These are phyloP conservation scores for Choloepus hoffmanni DNA, from an alignment of 2,113 vertebrate genomes.

Conservation along the genomic window DNA sequence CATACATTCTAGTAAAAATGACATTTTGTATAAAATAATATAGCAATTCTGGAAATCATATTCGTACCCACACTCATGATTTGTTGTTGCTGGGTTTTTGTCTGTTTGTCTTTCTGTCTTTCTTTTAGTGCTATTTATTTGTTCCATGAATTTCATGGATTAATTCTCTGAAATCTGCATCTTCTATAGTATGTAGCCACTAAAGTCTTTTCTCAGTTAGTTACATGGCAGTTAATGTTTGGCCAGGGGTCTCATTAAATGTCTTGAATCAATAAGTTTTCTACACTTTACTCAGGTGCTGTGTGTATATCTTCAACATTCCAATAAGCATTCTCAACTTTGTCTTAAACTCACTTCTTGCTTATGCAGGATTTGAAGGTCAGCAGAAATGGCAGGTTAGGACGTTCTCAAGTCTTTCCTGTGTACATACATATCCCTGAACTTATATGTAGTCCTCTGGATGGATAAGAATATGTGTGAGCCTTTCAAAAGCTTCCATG, in stretches of 20 bases:
- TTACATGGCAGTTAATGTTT: neutral
- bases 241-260: neutral
- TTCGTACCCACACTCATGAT: neutral
- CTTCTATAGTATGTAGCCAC: neutral
- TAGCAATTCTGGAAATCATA: neutral
- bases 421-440: neutral
- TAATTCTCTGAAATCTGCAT: neutral
- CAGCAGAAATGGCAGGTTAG: neutral
- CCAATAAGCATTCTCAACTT: neutral
- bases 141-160: neutral
- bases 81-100: neutral
- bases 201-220: neutral
- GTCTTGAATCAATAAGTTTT: neutral
- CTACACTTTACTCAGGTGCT: neutral
- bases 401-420: neutral
- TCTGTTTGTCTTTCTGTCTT: neutral
- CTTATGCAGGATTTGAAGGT: neutral
- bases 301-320: neutral
- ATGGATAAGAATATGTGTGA: neutral
- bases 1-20: neutral
- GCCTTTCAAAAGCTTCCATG: neutral
- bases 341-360: neutral
- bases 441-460: neutral
- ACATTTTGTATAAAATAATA: neutral
- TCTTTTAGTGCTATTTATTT: neutral